phyloP scores from a whole-genome alignment of 2,888 invertebrate genomes.

The Scaptomyza caliginosa region DNA sequence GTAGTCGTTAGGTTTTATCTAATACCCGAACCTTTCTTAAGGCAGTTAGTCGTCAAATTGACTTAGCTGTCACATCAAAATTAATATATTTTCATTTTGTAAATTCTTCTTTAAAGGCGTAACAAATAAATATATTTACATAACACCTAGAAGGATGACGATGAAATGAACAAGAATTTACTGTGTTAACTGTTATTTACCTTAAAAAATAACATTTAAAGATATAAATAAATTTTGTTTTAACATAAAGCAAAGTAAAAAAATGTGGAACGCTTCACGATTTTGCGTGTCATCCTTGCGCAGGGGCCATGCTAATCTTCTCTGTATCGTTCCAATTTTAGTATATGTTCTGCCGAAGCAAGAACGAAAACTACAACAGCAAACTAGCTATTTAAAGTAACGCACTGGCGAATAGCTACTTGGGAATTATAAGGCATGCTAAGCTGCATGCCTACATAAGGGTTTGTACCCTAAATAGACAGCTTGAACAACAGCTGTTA shows the following conservation, averaged over 20 bases:
- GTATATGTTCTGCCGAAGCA: conserved; percentile 45
- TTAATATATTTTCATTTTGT: background rate
- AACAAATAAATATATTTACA: background rate
- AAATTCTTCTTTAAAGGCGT: too few relatives aligned
- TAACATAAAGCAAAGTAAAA: too few relatives aligned
- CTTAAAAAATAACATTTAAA: too few relatives aligned
- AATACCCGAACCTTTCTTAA: background rate
- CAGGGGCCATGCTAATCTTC: conserved; percentile 49
- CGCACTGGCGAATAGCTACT: background rate
- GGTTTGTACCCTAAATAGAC: background rate
- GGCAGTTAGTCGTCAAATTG: background rate
- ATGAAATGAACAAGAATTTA: too few relatives aligned
- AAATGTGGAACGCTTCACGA: conserved; percentile 45
- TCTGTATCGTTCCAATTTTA: conserved; percentile 51
- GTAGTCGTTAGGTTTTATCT: background rate
- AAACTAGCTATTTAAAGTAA: conserved; percentile 5
- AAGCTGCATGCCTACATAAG: background rate
- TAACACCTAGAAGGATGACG: background rate
- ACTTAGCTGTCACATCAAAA: background rate
- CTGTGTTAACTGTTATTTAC: too few relatives aligned
- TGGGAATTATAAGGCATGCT: conserved; percentile 25
- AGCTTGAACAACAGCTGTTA: background rate
- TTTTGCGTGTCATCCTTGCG: conserved; percentile 50
- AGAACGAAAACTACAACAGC: background rate
- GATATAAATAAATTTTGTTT: background rate